Evolutionary conservation across 2,113 vertebrate genomes (phyloP), one percentile per base, ranked within the genome.

Genomic region (Phrynosoma platyrhinos): DNA sequence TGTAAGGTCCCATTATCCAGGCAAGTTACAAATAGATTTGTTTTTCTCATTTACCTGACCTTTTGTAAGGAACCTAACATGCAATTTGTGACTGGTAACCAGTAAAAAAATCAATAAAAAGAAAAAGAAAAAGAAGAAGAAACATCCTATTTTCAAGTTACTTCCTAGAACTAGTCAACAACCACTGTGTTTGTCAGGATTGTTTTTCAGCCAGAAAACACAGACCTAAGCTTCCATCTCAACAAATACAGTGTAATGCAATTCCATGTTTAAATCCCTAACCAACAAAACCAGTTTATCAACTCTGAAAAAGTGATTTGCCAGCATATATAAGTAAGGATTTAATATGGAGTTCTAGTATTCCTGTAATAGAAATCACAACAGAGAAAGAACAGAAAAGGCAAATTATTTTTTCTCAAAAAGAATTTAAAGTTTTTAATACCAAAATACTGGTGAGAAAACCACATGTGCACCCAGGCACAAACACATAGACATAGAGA

Each of bases 291-390:
- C 30, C 20, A 1, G n/a, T 62, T 68, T 58, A 52, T 2, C 18
- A 90, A 81, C 20, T 89, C 91, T 89, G 80, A n/a, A 82, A 78
- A 79, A 66, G 68, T 85, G 36, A 91, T 77, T 53, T 90, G 47
- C 14, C 18, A 58, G n/a, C 23, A 62, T 14, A 62, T 18, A 18
- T 13, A 62, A 62, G 58, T 13, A 14, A 62, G 58, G 58, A 62
- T 62, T 62, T 62, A 14, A 85, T 84, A 66, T 82, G 72, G 72
- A 30, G 85, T 69, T 83, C 82, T 18, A 9, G 82, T 84, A 90
- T 87, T 64, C 85, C 25, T 88, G 90, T 78, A 71, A 58, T 90
- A 23, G 83, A 3, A 91, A 89, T 88, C 58, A 36, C 27, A 62
- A 75, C 0, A 82, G 58, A 88, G 90, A 72, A 3, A 87, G 58